These are phyloP conservation scores for Morone chrysops DNA, from an alignment of 2,113 vertebrate genomes.

Conservation along the genomic window DNA sequence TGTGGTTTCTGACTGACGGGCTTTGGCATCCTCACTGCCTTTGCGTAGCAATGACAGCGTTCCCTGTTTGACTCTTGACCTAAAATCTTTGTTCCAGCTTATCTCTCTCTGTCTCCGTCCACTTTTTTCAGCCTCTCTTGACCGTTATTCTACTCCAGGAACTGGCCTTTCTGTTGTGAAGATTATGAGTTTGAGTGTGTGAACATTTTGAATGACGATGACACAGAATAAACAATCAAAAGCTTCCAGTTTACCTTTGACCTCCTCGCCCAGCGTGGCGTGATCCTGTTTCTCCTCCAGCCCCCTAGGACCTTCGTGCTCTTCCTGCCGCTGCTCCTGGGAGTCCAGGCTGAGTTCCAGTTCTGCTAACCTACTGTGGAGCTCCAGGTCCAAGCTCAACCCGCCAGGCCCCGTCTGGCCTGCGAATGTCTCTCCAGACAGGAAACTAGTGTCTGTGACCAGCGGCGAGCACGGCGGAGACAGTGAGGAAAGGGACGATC, in stretches of 20 bases:
- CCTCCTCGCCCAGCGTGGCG: slow-evolving; percentile 49
- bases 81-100: no score
- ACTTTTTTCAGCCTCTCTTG: not conserved
- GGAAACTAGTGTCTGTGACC: slow-evolving; percentile 85
- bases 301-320: not conserved
- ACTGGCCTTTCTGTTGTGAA: not conserved
- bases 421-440: slow-evolving; percentile 88
- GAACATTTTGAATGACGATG: not conserved
- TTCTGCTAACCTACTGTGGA: slow-evolving; percentile 86
- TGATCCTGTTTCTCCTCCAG: slow-evolving; percentile 64
- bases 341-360: slow-evolving; percentile 83
- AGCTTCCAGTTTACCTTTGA: slow-evolving; percentile 76
- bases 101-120: no score
- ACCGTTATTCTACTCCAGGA: not conserved
- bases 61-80: no score
- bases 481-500: slow-evolving; percentile 95
- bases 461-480: slow-evolving; percentile 96
- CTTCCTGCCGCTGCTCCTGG: slow-evolving; percentile 46
- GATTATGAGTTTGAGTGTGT: not conserved
- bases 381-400: slow-evolving; percentile 87
- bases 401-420: slow-evolving; percentile 83
- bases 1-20: no score
- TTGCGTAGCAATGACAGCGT: no score
- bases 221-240: not conserved
- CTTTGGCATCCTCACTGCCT: no score